These are phyloP conservation scores for Sphaeramia orbicularis DNA, from an alignment of 2,797 vertebrate species.

Conservation along the genomic window DNA sequence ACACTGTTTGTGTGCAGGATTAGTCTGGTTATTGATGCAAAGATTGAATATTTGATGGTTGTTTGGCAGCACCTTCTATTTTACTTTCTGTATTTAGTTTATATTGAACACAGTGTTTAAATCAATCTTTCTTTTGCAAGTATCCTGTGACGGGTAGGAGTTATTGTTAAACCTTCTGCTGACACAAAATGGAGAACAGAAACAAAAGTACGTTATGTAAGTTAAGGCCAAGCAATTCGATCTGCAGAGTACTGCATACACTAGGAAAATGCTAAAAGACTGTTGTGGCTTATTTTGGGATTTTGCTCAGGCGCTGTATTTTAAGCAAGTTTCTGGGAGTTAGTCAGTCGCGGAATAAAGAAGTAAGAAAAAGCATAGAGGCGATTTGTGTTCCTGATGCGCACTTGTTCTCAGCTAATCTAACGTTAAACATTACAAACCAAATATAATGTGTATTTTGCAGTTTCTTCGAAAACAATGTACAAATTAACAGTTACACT, in stretches of 20 bases:
- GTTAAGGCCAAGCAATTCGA: slow-evolving; percentile 14
- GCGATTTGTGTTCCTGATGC: slow-evolving; percentile 15
- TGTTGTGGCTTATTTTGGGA: slow-evolving; percentile 4
- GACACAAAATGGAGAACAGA: not conserved
- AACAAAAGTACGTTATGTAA: slow-evolving; percentile 19
- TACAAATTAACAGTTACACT: slow-evolving; percentile 44
- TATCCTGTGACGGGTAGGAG: slow-evolving; percentile 5
- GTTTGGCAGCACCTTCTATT: slow-evolving; percentile 13
- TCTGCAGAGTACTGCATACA: slow-evolving; percentile 6
- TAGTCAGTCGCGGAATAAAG: slow-evolving; percentile 18
- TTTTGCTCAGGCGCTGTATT: slow-evolving; percentile 14
- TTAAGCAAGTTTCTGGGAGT: slow-evolving; percentile 11
- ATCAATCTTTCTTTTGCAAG: slow-evolving; percentile 13
- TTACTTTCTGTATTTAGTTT: slow-evolving; percentile 1
- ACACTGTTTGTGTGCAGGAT: slow-evolving; percentile 26
- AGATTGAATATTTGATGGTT: slow-evolving; percentile 16
- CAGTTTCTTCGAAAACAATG: slow-evolving; percentile 6
- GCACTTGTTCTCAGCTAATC: not conserved
- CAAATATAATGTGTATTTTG: slow-evolving; percentile 31
- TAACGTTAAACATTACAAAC: not conserved
- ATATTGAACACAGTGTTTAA: not conserved
- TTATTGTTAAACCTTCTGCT: slow-evolving; percentile 9
- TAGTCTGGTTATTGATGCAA: slow-evolving; percentile 23
- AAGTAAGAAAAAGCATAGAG: slow-evolving; percentile 23
- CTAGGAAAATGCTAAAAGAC: slow-evolving; percentile 5